phyloP scores from a whole-genome alignment of 2,888 invertebrate genomes.

The Crocallis elinguaria region DNA sequence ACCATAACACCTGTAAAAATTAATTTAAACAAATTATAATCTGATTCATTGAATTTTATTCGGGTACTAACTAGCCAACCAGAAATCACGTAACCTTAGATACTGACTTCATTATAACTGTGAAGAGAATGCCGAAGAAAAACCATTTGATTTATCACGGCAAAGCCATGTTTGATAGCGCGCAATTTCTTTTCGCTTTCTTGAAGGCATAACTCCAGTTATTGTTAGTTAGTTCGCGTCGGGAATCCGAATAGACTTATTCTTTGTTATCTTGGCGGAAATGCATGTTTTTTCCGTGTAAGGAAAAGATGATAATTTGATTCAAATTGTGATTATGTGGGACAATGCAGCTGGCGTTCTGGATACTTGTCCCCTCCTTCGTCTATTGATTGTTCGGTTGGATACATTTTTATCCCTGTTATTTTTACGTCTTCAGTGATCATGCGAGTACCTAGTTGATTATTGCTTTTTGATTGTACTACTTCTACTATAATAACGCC shows the following conservation, averaged over 20 bases:
- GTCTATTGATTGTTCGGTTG: too few relatives aligned
- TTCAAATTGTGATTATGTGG: constrained; percentile 13
- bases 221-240: constrained; percentile 36
- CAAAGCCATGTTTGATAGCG: constrained; percentile 43
- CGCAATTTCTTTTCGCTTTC: constrained; percentile 39
- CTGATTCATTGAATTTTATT: too few relatives aligned
- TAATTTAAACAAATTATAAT: too few relatives aligned
- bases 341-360: too few relatives aligned
- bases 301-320: constrained; percentile 13
- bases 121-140: constrained; percentile 30
- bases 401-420: too few relatives aligned
- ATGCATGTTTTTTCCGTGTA: constrained; percentile 8
- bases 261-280: constrained; percentile 13
- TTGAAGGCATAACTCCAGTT: constrained; percentile 34
- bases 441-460: too few relatives aligned
- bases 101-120: constrained; percentile 3
- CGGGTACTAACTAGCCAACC: too few relatives aligned
- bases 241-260: constrained; percentile 32
- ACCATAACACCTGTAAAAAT: too few relatives aligned
- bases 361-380: too few relatives aligned
- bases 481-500: too few relatives aligned
- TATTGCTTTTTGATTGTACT: too few relatives aligned
- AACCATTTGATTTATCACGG: constrained; percentile 41
- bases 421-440: too few relatives aligned
- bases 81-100: background rate